A percentile compares a stretch with the other conserved stretches of the same genome.
Conservation (phyloP, 2,888 invertebrate genomes). For the Perizoma flavofasciatum region DNA sequence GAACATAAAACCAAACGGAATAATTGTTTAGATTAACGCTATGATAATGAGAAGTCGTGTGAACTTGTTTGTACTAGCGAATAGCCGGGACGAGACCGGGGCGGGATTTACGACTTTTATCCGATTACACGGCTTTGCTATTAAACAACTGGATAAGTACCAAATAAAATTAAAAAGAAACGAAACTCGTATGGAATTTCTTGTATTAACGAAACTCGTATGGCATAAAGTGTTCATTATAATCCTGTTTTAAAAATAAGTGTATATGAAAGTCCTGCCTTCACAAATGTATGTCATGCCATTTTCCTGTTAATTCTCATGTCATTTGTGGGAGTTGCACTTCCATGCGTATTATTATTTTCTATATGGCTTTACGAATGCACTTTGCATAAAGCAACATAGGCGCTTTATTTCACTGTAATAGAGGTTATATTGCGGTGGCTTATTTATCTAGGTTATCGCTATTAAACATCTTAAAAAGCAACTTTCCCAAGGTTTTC, state of each 20-base stretch:
- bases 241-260: too few species aligned
- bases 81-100: constrained; percentile 48
- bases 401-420: constrained; percentile 27
- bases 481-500: constrained; percentile 24
- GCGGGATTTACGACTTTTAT: constrained; percentile 50
- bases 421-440: constrained; percentile 27
- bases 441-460: constrained; percentile 18
- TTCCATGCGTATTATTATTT: constrained; percentile 7
- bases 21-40: constrained; percentile 54
- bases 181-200: constrained; percentile 2
- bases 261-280: too few species aligned
- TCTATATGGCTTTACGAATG: constrained; percentile 40
- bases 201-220: too few species aligned
- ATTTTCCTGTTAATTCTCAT: too few species aligned
- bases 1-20: constrained; percentile 38
- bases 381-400: constrained; percentile 43
- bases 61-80: constrained; percentile 59
- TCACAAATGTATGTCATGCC: too few species aligned
- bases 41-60: constrained; percentile 62
- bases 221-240: too few species aligned
- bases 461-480: constrained; percentile 22
- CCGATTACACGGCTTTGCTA: constrained; percentile 46
- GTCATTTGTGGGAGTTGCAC: too few species aligned
- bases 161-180: background rate
- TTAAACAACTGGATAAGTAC: background rate